Evolutionary conservation across 2,888 invertebrate species (phyloP).

Genomic region (Cantharis rufa): DNA sequence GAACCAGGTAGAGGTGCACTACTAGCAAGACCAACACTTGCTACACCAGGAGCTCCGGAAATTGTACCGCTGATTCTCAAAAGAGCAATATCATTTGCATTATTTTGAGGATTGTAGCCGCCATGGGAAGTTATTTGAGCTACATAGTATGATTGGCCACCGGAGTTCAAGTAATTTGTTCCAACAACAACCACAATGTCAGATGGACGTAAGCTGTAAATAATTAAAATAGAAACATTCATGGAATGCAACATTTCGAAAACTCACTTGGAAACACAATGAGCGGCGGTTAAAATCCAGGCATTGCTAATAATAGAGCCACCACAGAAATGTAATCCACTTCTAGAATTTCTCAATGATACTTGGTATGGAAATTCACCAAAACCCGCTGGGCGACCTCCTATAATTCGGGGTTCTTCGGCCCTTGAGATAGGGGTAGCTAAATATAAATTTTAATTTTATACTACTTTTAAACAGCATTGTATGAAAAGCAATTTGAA

Average conservation of each 20-base stretch:
- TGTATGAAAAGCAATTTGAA: no score
- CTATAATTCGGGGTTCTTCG: constrained; percentile 53
- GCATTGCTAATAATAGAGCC: constrained; percentile 62
- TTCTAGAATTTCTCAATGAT: constrained; percentile 57
- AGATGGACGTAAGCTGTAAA: not conserved
- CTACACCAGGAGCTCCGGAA: not conserved
- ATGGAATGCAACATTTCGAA: not conserved
- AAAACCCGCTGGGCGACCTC: constrained; percentile 59
- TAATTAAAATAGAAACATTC: not conserved
- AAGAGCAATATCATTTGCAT: constrained; percentile 3
- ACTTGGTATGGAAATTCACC: constrained; percentile 61
- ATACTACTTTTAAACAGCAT: no score
- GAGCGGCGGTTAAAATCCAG: constrained; percentile 45
- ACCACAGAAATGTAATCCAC: constrained; percentile 62
- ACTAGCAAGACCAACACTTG: not conserved
- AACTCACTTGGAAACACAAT: constrained; percentile 30
- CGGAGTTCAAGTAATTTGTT: not conserved
- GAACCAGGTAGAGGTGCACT: not conserved
- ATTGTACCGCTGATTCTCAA: not conserved
- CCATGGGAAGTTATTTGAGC: not conserved
- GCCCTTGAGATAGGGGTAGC: not conserved
- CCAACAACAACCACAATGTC: not conserved
- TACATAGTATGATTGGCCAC: constrained; percentile 26
- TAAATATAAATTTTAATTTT: not conserved
- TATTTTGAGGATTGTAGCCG: not conserved